These are phyloP conservation scores for Calvadosia cruxmelitensis DNA, from an alignment of 30 jellyfish, hydroid and myxozoan species.

Conservation along the genomic window DNA sequence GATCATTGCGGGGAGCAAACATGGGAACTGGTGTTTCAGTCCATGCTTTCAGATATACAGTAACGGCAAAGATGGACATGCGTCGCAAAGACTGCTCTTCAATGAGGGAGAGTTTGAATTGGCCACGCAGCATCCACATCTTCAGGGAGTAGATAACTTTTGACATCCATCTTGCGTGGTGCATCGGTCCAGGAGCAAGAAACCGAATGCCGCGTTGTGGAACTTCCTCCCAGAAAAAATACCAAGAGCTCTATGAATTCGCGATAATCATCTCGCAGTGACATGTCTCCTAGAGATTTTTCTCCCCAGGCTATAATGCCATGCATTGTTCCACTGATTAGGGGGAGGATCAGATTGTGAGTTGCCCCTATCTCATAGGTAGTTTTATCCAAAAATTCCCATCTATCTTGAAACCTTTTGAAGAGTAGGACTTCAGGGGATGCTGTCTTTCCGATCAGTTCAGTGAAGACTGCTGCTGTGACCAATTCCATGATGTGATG, in stretches of 20 bases:
- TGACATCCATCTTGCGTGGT: slow-evolving; percentile 10
- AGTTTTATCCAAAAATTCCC: not conserved
- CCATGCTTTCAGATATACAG: not conserved
- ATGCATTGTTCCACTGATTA: not conserved
- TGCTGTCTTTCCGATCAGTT: not conserved
- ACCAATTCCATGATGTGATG: slow-evolving; percentile 3
- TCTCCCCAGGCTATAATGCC: not conserved
- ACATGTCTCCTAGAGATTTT: not conserved
- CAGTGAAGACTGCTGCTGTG: not conserved
- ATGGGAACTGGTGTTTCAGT: not conserved
- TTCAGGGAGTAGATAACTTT: slow-evolving; percentile 6
- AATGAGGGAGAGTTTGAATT: slow-evolving; percentile 1
- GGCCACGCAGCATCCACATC: slow-evolving; percentile 3
- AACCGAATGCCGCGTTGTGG: too few relatives aligned
- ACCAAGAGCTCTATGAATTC: not conserved
- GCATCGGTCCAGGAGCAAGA: slow-evolving; percentile 9
- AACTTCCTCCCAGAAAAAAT: not conserved
- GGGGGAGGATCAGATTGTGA: not conserved
- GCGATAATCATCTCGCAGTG: not conserved
- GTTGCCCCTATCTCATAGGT: not conserved
- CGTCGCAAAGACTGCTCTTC: not conserved
- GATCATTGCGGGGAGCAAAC: not conserved
- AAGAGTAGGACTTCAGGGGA: not conserved
- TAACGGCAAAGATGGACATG: not conserved
- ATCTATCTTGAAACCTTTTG: not conserved